Percentiles rank a stretch among this genome's conserved stretches.
Evolutionary conservation across 1,140 invertebrate species (phyloP).

Genomic region (Megalonaias nervosa): DNA sequence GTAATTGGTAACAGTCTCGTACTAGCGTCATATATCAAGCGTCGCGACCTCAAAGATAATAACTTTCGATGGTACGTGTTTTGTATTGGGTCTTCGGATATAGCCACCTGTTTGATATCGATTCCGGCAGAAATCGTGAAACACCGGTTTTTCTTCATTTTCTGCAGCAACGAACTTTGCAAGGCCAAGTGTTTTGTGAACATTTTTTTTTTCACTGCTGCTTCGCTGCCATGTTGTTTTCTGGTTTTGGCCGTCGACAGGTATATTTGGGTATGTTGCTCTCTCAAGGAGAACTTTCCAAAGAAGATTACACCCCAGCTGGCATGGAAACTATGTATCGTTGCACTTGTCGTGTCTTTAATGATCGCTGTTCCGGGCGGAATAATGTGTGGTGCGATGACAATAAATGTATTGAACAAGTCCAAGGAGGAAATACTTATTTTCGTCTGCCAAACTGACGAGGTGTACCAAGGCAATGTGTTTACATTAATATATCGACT

Average conservation of each 20-base stretch:
- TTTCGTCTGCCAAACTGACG: constrained; percentile 18
- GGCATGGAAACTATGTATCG: constrained; percentile 12
- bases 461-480: no score
- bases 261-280: constrained; percentile 25
- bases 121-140: constrained; percentile 31
- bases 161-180: constrained; percentile 10
- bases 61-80: constrained; percentile 26
- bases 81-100: constrained; percentile 11
- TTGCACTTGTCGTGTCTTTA: constrained; percentile 9
- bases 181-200: constrained; percentile 33
- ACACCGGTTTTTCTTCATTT: constrained; percentile 25
- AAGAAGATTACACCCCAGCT: constrained; percentile 3
- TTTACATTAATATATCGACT: no score
- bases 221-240: constrained; percentile 17
- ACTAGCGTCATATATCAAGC: constrained; percentile 11
- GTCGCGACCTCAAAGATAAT: constrained; percentile 14
- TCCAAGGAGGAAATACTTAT: not conserved
- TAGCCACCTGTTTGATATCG: constrained; percentile 22
- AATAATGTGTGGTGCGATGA: constrained; percentile 15
- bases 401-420: not conserved
- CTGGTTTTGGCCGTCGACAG: constrained; percentile 19
- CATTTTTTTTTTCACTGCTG: constrained; percentile 21
- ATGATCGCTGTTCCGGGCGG: constrained; percentile 14
- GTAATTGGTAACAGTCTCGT: constrained; percentile 18
- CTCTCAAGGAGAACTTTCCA: constrained; percentile 3